Evolutionary conservation across 2,113 vertebrate genomes (phyloP).

Genomic region (Cochlearius cochlearius): DNA sequence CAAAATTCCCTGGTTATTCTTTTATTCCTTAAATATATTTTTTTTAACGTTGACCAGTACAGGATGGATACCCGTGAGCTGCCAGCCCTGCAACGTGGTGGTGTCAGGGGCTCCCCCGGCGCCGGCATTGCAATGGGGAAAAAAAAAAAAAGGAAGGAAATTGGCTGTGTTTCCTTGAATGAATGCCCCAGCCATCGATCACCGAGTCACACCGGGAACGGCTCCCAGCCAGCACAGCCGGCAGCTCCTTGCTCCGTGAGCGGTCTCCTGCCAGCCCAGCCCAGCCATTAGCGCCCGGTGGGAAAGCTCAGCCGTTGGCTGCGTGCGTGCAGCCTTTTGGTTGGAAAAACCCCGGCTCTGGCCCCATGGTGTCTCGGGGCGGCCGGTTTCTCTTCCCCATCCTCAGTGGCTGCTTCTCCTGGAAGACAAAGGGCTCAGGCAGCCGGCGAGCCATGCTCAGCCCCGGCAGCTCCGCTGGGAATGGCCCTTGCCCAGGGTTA

Average conservation of each 20-base stretch:
- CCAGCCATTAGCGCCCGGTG: background rate
- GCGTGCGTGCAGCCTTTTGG: accelerated
- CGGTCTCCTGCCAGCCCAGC: background rate
- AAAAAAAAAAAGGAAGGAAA: background rate
- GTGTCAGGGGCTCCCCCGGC: background rate
- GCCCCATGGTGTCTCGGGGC: accelerated
- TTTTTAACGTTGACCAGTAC: background rate
- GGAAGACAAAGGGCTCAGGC: background rate
- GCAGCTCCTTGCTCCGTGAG: background rate
- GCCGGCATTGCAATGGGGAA: background rate
- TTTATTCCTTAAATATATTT: background rate
- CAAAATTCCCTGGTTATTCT: background rate
- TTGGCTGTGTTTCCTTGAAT: background rate
- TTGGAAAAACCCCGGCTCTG: background rate
- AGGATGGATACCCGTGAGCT: background rate
- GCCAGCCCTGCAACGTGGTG: background rate
- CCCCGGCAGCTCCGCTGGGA: background rate
- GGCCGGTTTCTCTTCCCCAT: background rate
- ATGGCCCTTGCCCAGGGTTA: background rate
- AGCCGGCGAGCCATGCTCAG: accelerated
- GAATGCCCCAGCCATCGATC: background rate
- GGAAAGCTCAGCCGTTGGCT: background rate
- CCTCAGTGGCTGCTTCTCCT: background rate
- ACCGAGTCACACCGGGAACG: accelerated
- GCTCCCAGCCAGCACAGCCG: background rate